Percentiles rank a stretch among this genome's conserved stretches.
These are phyloP conservation scores for Rhagologus leucostigma DNA, from an alignment of 2,113 vertebrate genomes.

Conservation along the genomic window DNA sequence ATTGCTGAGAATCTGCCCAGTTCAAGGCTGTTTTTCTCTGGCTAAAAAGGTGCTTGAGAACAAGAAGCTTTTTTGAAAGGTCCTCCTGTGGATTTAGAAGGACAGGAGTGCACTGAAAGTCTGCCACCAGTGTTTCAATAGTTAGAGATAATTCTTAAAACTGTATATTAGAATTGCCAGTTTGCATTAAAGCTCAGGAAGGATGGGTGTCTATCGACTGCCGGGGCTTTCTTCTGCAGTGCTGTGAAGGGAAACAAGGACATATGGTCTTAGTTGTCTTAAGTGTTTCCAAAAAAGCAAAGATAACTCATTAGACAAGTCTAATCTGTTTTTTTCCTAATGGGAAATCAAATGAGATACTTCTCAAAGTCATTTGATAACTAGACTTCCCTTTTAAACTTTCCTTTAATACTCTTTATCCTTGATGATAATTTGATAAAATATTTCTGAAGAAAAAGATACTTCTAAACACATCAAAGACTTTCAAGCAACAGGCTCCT, in stretches of 20 bases:
- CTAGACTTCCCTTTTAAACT: not conserved
- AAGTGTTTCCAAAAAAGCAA: not conserved
- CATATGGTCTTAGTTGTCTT: not conserved
- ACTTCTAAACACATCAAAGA: not conserved
- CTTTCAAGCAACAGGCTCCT: not conserved
- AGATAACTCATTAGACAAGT: not conserved
- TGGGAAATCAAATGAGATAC: not conserved
- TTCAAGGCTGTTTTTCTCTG: not conserved
- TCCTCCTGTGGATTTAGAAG: not conserved
- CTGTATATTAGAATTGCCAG: not conserved
- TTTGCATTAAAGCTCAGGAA: not conserved
- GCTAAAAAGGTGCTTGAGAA: not conserved
- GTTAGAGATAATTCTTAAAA: not conserved
- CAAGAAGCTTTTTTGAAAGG: not conserved
- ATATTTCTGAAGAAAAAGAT: not conserved
- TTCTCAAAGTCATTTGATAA: not conserved
- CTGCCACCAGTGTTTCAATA: not conserved
- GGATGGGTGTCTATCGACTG: fast-evolving
- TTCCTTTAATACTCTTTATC: not conserved
- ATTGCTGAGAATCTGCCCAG: not conserved
- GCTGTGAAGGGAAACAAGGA: not conserved
- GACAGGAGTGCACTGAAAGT: not conserved
- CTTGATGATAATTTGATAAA: conserved; percentile 9
- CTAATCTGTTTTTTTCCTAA: not conserved
- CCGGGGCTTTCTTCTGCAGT: not conserved